These are phyloP conservation scores for Cynocephalus volans DNA, from an alignment of 2,113 vertebrate species.

Conservation along the genomic window DNA sequence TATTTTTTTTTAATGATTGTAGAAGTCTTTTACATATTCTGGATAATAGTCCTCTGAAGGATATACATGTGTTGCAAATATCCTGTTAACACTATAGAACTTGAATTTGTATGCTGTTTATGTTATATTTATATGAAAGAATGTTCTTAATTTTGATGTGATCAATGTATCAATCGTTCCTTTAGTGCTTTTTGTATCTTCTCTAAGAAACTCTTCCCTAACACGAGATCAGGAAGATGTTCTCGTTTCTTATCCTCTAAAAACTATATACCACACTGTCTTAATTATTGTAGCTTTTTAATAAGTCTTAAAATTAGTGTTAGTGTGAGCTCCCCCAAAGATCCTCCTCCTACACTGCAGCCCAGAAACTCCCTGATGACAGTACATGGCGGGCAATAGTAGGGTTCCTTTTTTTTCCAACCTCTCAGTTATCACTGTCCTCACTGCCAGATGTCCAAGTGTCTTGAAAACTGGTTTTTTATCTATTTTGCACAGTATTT, in stretches of 20 bases:
- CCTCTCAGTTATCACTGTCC: not conserved
- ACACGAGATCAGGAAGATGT: not conserved
- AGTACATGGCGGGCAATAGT: too few relatives aligned
- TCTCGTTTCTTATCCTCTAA: not conserved
- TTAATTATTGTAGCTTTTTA: not conserved
- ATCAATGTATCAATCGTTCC: not conserved
- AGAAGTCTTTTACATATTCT: not conserved
- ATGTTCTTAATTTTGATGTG: not conserved
- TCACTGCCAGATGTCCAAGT: not conserved
- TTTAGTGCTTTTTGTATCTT: not conserved
- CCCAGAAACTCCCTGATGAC: not conserved
- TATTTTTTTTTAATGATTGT: not conserved
- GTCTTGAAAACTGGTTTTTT: not conserved
- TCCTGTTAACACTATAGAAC: not conserved
- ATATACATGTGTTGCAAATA: not conserved
- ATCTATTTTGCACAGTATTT: not conserved
- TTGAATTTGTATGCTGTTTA: not conserved
- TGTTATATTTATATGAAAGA: not conserved
- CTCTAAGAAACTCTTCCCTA: not conserved
- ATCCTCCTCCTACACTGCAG: too few relatives aligned
- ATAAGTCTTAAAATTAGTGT: not conserved
- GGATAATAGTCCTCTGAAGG: not conserved
- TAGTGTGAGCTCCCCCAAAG: not conserved
- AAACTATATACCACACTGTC: not conserved
- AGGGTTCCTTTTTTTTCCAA: not conserved